A percentile compares a stretch with the other conserved stretches of the same genome.
Evolutionary conservation across 1,140 invertebrate genomes (phyloP).

Genomic region (Drosophila athabasca): DNA sequence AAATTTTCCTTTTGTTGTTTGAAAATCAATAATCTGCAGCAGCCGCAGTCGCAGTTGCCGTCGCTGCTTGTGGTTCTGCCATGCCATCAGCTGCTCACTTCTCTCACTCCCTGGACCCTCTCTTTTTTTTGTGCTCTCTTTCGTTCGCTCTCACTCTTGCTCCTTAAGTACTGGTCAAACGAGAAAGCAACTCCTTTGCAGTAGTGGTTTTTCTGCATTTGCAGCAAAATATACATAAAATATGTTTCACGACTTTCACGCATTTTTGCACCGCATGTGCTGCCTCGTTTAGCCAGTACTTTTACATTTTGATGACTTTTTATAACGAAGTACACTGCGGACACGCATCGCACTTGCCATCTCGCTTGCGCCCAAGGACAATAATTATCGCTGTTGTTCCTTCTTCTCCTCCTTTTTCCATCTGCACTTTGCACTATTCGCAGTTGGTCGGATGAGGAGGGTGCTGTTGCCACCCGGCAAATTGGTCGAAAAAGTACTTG

Average conservation of each 20-base stretch:
- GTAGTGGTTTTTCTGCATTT: too few species aligned
- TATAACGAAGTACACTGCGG: too few species aligned
- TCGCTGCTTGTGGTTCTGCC: conserved; percentile 6
- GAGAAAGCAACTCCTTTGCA: too few species aligned
- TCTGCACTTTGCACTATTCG: conserved; percentile 62
- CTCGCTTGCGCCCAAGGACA: conserved; percentile 58
- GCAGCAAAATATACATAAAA: too few species aligned
- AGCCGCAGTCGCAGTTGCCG: conserved; percentile 18
- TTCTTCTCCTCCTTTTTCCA: conserved; percentile 12
- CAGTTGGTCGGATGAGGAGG: background rate
- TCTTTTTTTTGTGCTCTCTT: background rate
- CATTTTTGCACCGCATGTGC: too few species aligned
- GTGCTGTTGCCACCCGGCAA: conserved; percentile 14
- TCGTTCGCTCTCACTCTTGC: background rate
- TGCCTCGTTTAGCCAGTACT: too few species aligned
- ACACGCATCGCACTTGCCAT: background rate
- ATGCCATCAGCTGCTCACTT: conserved; percentile 28
- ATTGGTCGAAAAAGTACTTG: conserved; percentile 9
- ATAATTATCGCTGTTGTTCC: conserved; percentile 55
- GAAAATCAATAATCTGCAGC: conserved; percentile 78
- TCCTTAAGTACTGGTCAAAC: background rate
- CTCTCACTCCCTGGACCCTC: conserved; percentile 4
- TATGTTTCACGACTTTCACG: too few species aligned
- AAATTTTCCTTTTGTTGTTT: conserved; percentile 40
- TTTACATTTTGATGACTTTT: too few species aligned